These are phyloP conservation scores for Cartodere bifasciata DNA, from an alignment of 2,888 invertebrate genomes.

Conservation along the genomic window DNA sequence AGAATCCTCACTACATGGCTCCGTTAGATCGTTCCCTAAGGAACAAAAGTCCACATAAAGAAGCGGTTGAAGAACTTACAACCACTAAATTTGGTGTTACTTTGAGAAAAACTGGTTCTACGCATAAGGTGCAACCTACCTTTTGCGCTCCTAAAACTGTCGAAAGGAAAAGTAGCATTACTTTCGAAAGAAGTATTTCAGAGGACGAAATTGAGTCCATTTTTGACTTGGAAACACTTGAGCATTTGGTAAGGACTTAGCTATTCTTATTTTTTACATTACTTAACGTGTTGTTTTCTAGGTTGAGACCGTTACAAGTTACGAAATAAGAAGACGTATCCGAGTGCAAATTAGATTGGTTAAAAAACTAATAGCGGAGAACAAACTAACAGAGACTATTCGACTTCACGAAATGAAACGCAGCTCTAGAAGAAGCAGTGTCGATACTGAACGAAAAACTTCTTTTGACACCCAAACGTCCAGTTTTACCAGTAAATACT, in stretches of 20 bases:
- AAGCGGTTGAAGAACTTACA: conserved; percentile 18
- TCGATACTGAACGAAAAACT: too few species aligned
- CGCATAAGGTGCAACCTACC: conserved; percentile 36
- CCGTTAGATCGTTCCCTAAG: conserved; percentile 24
- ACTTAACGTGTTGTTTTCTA: conserved; percentile 31
- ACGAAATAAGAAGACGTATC: conserved; percentile 65
- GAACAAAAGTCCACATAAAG: neutral
- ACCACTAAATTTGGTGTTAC: conserved; percentile 55
- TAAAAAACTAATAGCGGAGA: conserved; percentile 42
- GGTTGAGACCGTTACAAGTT: conserved; percentile 63
- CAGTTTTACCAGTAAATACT: too few species aligned
- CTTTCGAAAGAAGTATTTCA: conserved; percentile 33
- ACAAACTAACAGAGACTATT: conserved; percentile 23
- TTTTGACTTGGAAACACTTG: conserved; percentile 55
- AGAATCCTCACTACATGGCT: conserved; percentile 29
- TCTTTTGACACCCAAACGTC: too few species aligned
- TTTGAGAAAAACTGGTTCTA: conserved; percentile 44
- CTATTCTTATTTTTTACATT: conserved; percentile 7
- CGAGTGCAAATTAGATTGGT: conserved; percentile 64
- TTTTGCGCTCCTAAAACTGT: conserved; percentile 32
- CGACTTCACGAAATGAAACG: too few species aligned
- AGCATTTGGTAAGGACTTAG: conserved; percentile 51
- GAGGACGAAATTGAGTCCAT: conserved; percentile 58
- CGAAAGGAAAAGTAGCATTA: conserved; percentile 35
- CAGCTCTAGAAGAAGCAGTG: too few species aligned